Base-by-base conservation (phyloP, 2,888 invertebrate species). In the Conchocele bisecta region DNA sequence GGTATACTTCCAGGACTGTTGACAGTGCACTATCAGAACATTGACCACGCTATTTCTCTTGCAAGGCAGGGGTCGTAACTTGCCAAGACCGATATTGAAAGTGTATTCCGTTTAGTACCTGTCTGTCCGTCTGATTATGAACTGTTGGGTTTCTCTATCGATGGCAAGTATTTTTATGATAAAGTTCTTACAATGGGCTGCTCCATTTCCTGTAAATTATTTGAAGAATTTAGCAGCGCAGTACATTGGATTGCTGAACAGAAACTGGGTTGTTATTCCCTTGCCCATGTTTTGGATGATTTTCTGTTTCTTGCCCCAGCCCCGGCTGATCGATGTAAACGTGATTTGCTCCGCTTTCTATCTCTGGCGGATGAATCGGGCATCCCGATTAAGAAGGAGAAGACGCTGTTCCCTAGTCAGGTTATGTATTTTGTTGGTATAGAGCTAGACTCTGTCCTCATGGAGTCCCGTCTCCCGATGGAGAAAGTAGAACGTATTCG, bases 401-500 rank as follows among this genome's bases (percentile, higher is more conserved):
- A 65, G 44, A 65, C 64, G 3, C 42, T 42, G 22, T 26, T 31
- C 17, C 59, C 60, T 26, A 29, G 44, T 13, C 63, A 53, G n/a
- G 53, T 20, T 1, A 9, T 67, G n/a, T 42, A 29, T 13, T 67
- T 71, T 60, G 54, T 65, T 11, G 60, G 71, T 1, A 65, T 65
- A 29, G 65, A 71, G 29, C 5, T 65, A 22, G 69, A 70, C 39
- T 50, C 69, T 2, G 13, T 35, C 22, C 17, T 24, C 6, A 58
- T 63, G 63, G 57, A 70, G 31, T 44, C 50, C 17, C 31, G 69
- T 29, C 41, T 64, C 31, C 69, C 63, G 5, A 29, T 28, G 9
- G 69, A 69, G 15, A 69, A 69, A 31, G 9, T 69, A n/a, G 15
- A 50, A 29, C 63, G 54, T 59, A 29, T 70, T 13, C 41, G 70